A percentile compares a stretch with the other conserved stretches of the same genome.
phyloP scores from a whole-genome alignment of 2,113 vertebrate species.

The Pristiophorus japonicus region DNA sequence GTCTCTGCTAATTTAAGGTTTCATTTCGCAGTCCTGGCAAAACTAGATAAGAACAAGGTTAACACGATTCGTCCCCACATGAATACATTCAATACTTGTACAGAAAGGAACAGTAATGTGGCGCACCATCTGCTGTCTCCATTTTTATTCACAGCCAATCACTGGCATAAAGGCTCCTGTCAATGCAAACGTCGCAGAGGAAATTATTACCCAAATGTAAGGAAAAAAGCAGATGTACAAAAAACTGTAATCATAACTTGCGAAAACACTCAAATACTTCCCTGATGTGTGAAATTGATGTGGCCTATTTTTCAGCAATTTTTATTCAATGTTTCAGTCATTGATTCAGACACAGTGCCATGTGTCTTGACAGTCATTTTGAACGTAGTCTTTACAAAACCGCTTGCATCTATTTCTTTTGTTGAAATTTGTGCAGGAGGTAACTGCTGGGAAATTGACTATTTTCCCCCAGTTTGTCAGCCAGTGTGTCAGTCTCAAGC shows the following conservation, averaged over 20 bases:
- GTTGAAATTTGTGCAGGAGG: background rate
- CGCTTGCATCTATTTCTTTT: background rate
- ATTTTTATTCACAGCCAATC: slow-evolving; percentile 21
- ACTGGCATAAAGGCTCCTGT: slow-evolving; percentile 9
- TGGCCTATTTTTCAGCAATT: background rate
- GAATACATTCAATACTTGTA: slow-evolving; percentile 16
- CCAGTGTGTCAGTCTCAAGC: background rate
- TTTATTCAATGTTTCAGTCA: background rate
- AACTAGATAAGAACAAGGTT: slow-evolving; percentile 35
- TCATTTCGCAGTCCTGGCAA: slow-evolving; percentile 26
- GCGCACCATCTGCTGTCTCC: background rate
- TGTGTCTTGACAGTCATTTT: background rate
- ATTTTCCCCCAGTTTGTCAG: background rate
- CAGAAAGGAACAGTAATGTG: slow-evolving; percentile 21
- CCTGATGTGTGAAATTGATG: background rate
- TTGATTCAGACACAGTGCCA: background rate
- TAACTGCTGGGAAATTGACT: background rate
- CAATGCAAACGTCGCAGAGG: background rate
- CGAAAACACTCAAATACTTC: background rate
- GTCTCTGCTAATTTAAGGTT: slow-evolving; percentile 29
- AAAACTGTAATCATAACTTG: background rate
- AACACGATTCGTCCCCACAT: slow-evolving; percentile 8
- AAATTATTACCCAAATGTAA: slow-evolving; percentile 4
- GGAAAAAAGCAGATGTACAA: background rate
- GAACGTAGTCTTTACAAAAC: background rate